phyloP scores from a whole-genome alignment of 2,888 invertebrate species.

The Cataglyphis cursor region DNA sequence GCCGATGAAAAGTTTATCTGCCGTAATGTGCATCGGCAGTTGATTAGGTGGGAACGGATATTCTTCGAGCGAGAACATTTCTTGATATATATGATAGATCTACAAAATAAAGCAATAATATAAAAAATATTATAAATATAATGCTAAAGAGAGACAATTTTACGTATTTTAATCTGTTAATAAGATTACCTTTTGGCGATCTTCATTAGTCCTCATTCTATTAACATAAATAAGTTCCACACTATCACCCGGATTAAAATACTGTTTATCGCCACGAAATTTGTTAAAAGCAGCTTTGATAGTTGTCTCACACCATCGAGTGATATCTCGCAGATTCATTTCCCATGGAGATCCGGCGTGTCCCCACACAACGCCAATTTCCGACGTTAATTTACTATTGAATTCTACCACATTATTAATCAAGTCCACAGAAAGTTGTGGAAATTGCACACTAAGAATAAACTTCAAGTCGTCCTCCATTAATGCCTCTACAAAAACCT shows the following conservation, averaged over 20 bases:
- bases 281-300: slow-evolving; percentile 80
- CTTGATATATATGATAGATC: slow-evolving; percentile 86
- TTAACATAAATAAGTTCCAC: slow-evolving; percentile 94
- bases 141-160: not conserved
- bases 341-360: slow-evolving; percentile 97
- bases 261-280: not conserved
- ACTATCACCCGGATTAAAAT: slow-evolving; percentile 88
- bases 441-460: slow-evolving; percentile 91
- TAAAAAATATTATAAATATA: slow-evolving; percentile 44
- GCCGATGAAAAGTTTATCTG: slow-evolving; percentile 89
- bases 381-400: slow-evolving; percentile 90
- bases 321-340: slow-evolving; percentile 98
- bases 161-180: not conserved
- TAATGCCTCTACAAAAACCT: slow-evolving; percentile 89
- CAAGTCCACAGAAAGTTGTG: slow-evolving; percentile 88
- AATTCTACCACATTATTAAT: slow-evolving; percentile 93
- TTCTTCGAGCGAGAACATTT: slow-evolving; percentile 86
- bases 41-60: slow-evolving; percentile 86
- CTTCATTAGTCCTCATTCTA: slow-evolving; percentile 93
- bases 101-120: slow-evolving; percentile 65
- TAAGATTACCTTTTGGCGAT: slow-evolving; percentile 90
- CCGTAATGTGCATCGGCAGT: slow-evolving; percentile 89
- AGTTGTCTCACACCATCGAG: slow-evolving; percentile 96
- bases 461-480: slow-evolving; percentile 83
- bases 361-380: slow-evolving; percentile 91